phyloP scores from a whole-genome alignment of 2,888 invertebrate species.

The Drosophila kuntzei region DNA sequence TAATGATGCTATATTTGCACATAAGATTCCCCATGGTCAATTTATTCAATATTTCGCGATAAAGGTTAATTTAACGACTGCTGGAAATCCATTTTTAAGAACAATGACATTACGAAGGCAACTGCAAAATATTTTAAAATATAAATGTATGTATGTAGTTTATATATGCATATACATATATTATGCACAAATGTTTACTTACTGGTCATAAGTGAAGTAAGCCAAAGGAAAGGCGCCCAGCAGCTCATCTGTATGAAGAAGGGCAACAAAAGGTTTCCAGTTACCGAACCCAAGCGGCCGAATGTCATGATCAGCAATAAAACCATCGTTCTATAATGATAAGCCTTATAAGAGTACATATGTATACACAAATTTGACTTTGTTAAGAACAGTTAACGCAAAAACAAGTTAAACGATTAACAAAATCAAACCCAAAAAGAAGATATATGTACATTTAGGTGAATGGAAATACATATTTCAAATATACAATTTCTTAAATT shows the following conservation, averaged over 20 bases:
- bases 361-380: background rate
- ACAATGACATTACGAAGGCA: slow-evolving; percentile 67
- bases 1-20: background rate
- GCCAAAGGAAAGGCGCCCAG: slow-evolving; percentile 89
- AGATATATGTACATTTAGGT: no score
- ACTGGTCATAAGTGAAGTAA: slow-evolving; percentile 88
- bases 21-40: background rate
- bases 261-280: slow-evolving; percentile 90
- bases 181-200: slow-evolving; percentile 31
- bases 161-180: background rate
- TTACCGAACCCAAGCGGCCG: slow-evolving; percentile 89
- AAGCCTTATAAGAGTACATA: no score
- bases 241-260: slow-evolving; percentile 89
- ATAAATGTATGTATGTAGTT: background rate
- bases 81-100: slow-evolving; percentile 56
- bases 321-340: slow-evolving; percentile 88
- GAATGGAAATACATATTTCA: no score
- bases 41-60: background rate
- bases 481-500: no score
- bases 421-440: no score
- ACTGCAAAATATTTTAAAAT: slow-evolving; percentile 37
- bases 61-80: slow-evolving; percentile 36
- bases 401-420: no score
- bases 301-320: slow-evolving; percentile 89
- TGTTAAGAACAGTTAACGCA: background rate